These are phyloP conservation scores for Muntiacus muntjak DNA, from an alignment of 2,113 vertebrate species.

Conservation along the genomic window DNA sequence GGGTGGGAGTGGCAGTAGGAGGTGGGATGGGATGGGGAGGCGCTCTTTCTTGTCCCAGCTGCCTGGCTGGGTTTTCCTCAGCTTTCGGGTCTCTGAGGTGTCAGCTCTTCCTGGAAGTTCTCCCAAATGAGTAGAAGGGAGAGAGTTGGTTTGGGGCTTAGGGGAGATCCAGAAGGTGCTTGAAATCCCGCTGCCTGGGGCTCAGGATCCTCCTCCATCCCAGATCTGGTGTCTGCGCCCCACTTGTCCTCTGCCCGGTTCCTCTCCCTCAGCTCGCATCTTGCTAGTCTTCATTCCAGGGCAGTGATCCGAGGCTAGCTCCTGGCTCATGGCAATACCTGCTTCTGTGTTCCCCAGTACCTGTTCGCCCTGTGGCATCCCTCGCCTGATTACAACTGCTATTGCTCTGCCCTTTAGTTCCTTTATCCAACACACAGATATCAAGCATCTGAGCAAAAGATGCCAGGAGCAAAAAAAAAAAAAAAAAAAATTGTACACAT, in stretches of 20 bases:
- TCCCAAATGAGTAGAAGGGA: not conserved
- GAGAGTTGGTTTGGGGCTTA: not conserved
- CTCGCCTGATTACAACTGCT: not conserved
- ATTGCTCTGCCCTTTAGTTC: not conserved
- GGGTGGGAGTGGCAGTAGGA: not conserved
- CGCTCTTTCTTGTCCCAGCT: not conserved
- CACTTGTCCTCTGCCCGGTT: not conserved
- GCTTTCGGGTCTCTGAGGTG: no score
- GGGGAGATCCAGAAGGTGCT: not conserved
- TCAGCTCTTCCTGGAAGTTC: not conserved
- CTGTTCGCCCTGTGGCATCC: not conserved
- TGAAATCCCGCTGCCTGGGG: not conserved
- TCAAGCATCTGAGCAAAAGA: not conserved
- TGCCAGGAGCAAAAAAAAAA: not conserved
- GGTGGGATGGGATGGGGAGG: not conserved
- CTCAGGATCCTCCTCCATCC: not conserved
- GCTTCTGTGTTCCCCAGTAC: not conserved
- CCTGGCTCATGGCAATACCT: not conserved
- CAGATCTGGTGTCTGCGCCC: not conserved
- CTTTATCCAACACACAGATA: not conserved
- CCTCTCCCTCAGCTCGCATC: not conserved
- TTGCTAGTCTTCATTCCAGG: not conserved
- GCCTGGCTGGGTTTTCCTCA: not conserved
- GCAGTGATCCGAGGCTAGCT: not conserved
- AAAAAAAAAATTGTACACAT: not conserved